These are phyloP conservation scores for Drosophila kuntzei DNA, from an alignment of 2,888 invertebrate genomes.

Conservation along the genomic window DNA sequence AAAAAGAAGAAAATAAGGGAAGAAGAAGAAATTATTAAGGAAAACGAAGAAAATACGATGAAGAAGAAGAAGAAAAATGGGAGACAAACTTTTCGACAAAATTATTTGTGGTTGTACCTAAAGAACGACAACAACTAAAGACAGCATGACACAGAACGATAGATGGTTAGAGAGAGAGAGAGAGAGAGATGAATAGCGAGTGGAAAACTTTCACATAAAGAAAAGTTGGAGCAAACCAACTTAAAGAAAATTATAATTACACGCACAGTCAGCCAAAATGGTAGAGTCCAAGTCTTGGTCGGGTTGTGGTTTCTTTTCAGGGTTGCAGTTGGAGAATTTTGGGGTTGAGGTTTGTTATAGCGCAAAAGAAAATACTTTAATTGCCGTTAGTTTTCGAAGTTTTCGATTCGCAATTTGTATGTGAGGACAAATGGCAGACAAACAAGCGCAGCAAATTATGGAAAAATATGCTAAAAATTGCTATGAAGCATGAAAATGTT, in stretches of 20 bases:
- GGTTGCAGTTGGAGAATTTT: not conserved
- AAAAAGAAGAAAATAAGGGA: constrained; percentile 4
- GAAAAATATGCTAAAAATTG: constrained; percentile 66
- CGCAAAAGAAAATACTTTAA: constrained; percentile 72
- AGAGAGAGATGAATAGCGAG: constrained; percentile 48
- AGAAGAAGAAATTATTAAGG: constrained; percentile 16
- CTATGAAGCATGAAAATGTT: constrained; percentile 66
- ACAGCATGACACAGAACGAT: constrained; percentile 25
- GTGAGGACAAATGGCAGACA: constrained; percentile 67
- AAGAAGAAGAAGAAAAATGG: constrained; percentile 38
- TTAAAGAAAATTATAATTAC: constrained; percentile 80
- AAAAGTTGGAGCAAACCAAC: constrained; percentile 77
- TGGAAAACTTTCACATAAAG: constrained; percentile 76
- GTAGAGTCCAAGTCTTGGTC: constrained; percentile 39
- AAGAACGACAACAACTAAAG: constrained; percentile 58
- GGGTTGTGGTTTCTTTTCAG: constrained; percentile 24
- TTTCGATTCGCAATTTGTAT: constrained; percentile 74
- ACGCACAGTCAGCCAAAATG: constrained; percentile 80
- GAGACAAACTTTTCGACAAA: constrained; percentile 74
- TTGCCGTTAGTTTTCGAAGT: constrained; percentile 76
- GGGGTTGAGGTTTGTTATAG: constrained; percentile 21
- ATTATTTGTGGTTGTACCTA: constrained; percentile 66
- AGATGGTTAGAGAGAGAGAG: not conserved
- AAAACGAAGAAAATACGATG: constrained; percentile 14
- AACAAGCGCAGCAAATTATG: constrained; percentile 73